Conservation (phyloP, 1,140 invertebrate genomes). For the Goniozus legneri region DNA sequence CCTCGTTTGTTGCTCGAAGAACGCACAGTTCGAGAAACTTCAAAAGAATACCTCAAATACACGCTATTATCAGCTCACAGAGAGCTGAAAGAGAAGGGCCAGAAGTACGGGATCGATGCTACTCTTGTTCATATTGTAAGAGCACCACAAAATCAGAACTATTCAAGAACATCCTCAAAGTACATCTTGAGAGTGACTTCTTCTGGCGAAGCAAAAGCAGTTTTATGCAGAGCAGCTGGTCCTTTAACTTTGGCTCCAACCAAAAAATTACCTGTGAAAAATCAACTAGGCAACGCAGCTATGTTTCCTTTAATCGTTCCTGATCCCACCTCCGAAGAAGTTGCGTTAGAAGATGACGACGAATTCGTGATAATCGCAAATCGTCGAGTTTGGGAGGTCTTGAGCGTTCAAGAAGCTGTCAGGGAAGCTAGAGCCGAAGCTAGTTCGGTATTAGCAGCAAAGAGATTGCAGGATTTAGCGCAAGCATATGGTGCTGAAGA, state of each 20-base stretch:
- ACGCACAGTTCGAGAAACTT: slow-evolving; percentile 73
- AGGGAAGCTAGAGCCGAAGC: slow-evolving; percentile 70
- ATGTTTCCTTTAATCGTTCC: slow-evolving; percentile 65
- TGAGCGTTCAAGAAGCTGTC: slow-evolving; percentile 71
- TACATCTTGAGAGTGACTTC: slow-evolving; percentile 69
- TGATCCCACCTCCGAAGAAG: slow-evolving; percentile 72
- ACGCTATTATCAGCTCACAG: slow-evolving; percentile 73
- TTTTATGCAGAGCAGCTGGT: slow-evolving; percentile 64
- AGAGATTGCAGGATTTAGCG: slow-evolving; percentile 74
- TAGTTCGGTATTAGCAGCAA: slow-evolving; percentile 74
- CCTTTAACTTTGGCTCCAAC: slow-evolving; percentile 56
- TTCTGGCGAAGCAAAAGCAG: slow-evolving; percentile 69
- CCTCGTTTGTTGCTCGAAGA: slow-evolving; percentile 75
- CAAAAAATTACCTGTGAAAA: slow-evolving; percentile 41
- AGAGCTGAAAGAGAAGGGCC: slow-evolving; percentile 69
- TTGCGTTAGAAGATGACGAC: slow-evolving; percentile 72
- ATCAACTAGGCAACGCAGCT: slow-evolving; percentile 62
- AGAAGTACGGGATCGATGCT: slow-evolving; percentile 67
- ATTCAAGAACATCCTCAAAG: slow-evolving; percentile 40
- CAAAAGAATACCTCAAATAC: slow-evolving; percentile 78
- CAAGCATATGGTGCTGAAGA: slow-evolving; percentile 79
- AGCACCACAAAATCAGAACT: slow-evolving; percentile 49
- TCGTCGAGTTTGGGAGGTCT: slow-evolving; percentile 72
- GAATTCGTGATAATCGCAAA: slow-evolving; percentile 79
- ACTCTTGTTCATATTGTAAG: slow-evolving; percentile 70